Base-by-base conservation (phyloP, 1,140 invertebrate genomes). In the Bathynomus jamesi region DNA sequence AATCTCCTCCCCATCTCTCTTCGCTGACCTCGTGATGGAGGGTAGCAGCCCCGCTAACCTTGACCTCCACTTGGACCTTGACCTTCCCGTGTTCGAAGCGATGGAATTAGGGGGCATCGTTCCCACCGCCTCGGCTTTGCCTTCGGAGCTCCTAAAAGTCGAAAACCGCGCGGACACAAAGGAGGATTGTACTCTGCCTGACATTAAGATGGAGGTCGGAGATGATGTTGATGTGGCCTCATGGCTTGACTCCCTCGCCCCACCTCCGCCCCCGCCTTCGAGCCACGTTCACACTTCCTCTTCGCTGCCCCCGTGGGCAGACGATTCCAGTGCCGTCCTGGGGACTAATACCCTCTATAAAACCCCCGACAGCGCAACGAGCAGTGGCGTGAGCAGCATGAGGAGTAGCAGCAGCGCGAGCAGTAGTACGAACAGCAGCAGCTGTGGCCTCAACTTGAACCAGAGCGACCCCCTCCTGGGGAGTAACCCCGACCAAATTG, bases 51-150 rank as follows among this genome's bases (percentile, higher is more conserved):
- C 74, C 27, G 75, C 71, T 27, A 53, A 53, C 21, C 72, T 80
- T 28, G 78, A 78, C n/a, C 69, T 81, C n/a, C 72, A 73, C 21
- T 29, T 77, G 27, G 80, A 78, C 32, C 40, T 79, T 10, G 78
- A 79, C 53, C 65, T 79, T 60, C 75, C 77, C 27, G 75, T 65
- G 17, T 66, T 79, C n/a, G 78, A 79, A 25, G 68, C 72, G 21
- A 79, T 79, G 78, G 76, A 79, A 31, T 63, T 79, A 21, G 75
- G 75, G 8, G 71, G 71, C n/a, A 62, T 76, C 30, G 72, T 68
- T 10, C 61, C 46, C 24, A 40, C 46, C 8, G 30, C 17, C 27
- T 0, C 7, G 24, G 4, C 25, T 53, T 17, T 28, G 11, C 13
- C 40, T 64, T 32, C 70, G 31, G 31, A 63, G 66, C 30, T 61